A percentile compares a stretch with the other conserved stretches of the same genome.
These are phyloP conservation scores for Lipophrys pholis DNA, from an alignment of 2,113 vertebrate genomes.

Conservation along the genomic window DNA sequence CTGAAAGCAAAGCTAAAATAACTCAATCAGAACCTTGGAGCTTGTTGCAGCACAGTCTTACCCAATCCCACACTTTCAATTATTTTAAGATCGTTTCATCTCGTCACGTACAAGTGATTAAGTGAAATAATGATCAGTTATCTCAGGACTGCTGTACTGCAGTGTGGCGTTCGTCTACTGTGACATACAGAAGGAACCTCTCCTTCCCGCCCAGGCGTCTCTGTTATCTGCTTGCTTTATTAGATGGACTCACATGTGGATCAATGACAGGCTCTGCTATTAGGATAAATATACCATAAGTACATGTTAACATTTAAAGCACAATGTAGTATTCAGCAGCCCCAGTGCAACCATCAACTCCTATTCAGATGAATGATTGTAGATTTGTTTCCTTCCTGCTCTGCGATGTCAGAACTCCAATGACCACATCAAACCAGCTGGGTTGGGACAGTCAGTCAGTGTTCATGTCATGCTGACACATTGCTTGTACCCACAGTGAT, in stretches of 20 bases:
- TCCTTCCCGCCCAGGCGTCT: neutral
- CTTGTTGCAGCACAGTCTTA: no score
- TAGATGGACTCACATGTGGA: conserved; percentile 1
- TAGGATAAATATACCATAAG: conserved; percentile 24
- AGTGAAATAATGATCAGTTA: no score
- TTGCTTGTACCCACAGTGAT: conserved; percentile 85
- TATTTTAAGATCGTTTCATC: no score
- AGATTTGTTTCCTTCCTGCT: neutral
- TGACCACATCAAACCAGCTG: no score
- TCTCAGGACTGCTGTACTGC: no score
- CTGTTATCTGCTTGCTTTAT: neutral
- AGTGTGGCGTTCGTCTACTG: no score
- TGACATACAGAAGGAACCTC: neutral
- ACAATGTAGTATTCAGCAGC: conserved; percentile 17
- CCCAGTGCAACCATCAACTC: neutral
- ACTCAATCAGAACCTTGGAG: no score
- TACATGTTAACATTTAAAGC: conserved; percentile 18
- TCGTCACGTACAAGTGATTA: no score
- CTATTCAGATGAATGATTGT: neutral
- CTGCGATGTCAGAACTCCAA: no score
- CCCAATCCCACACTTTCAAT: no score
- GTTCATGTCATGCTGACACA: neutral
- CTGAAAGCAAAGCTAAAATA: no score
- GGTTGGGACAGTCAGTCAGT: no score
- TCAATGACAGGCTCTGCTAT: neutral